Percentiles rank a stretch among this genome's conserved stretches.
phyloP scores from a whole-genome alignment of 53 echinoderm and acorn worm species.

The Astropecten irregularis region DNA sequence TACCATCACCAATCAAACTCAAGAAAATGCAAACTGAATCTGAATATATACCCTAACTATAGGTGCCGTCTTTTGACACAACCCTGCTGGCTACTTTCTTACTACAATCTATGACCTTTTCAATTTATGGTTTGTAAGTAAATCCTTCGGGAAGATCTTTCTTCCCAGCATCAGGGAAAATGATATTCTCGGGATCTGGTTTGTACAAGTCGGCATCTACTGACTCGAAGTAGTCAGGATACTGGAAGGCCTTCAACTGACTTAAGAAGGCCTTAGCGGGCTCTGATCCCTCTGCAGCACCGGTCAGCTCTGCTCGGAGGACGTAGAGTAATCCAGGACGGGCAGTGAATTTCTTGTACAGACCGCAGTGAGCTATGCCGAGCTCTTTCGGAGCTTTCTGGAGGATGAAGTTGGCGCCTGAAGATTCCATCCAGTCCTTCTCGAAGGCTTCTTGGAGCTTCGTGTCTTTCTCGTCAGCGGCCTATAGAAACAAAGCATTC shows the following conservation, averaged over 20 bases:
- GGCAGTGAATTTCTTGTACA: conserved; percentile 61
- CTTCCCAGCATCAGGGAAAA: conserved; percentile 44
- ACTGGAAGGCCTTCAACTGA: conserved; percentile 31
- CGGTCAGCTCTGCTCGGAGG: conserved; percentile 59
- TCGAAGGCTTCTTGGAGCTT: conserved; percentile 59
- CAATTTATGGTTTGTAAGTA: conserved; percentile 35
- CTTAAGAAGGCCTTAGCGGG: conserved; percentile 41
- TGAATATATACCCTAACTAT: too few species aligned
- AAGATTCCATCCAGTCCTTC: conserved; percentile 53
- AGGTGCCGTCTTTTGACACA: too few species aligned
- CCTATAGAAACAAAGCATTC: conserved; percentile 6
- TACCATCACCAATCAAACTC: too few species aligned
- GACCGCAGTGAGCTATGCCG: conserved; percentile 44
- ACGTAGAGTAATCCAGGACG: conserved; percentile 55
- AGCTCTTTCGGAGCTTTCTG: conserved; percentile 50
- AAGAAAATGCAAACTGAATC: too few species aligned
- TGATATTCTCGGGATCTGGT: conserved; percentile 35
- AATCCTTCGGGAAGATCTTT: conserved; percentile 37
- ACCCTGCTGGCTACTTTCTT: too few species aligned
- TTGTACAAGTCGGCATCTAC: conserved; percentile 30
- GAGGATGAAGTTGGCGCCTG: conserved; percentile 61
- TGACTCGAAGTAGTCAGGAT: conserved; percentile 22
- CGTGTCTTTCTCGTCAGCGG: conserved; percentile 21
- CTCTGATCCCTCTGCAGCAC: conserved; percentile 7
- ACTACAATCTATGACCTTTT: too few species aligned